Base-by-base conservation (phyloP, 2,113 vertebrate species). In the Chaenocephalus aceratus region DNA sequence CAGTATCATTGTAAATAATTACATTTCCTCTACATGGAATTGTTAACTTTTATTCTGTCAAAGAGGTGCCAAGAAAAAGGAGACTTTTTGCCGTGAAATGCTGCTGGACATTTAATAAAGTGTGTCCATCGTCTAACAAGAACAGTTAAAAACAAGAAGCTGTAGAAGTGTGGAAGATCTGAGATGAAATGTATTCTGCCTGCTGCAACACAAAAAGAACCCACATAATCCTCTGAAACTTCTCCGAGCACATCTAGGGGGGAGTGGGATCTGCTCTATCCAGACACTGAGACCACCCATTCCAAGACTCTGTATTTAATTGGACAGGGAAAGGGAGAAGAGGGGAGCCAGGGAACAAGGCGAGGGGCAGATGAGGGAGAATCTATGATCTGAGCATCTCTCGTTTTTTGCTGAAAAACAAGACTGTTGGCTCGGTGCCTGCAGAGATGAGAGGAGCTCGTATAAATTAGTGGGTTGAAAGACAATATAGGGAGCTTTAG, bases 361-460 rank as follows among this genome's bases (percentile, higher is more conserved):
- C 41, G 18, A 69, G 70, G 76, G 79, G 80, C 7, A 73, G 79
- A 85, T 78, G 79, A 89, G 88, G 80, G 73, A 81, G 83, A 89
- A 91, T 88, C 64, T 86, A 79, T 89, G 85, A 89, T 90, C 86
- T 85, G 80, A 91, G 85, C 53, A 71, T 77, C 72, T 81, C 59
- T 23, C 18, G 45, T 86, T 77, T 82, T 82, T 77, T 44, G 45
- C 75, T 72, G 51, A 21, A 79, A 92, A 90, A 85, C 76, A 91
- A 78, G 69, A 72, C 73, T 62, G 63, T 79, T 87, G 69, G 77
- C 72, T 86, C 48, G 3, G 54, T 62, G 89, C 75, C 89, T 79
- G 79, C 66, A 70, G 86, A 85, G 73, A 88, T 78, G 59, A 85
- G 61, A 12, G 13, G 65, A 81, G 48, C 66, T 86, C 68, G 63